Base-by-base conservation (phyloP, 2,113 vertebrate species). In the Oceanodroma tethys region DNA sequence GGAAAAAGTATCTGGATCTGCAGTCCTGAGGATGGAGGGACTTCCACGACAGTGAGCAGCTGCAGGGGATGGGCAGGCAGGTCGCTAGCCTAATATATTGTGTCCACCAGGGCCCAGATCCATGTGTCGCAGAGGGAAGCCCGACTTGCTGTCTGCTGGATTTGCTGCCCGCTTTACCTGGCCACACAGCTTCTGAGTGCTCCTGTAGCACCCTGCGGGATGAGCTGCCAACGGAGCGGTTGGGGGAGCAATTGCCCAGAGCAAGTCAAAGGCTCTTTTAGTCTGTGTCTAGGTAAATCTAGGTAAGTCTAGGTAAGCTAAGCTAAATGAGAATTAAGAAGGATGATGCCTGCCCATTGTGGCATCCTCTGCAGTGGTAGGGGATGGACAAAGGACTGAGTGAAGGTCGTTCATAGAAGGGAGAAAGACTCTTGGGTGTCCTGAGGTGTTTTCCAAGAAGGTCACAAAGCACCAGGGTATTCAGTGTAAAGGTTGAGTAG, bases 181-280 rank as follows among this genome's bases (percentile, higher is more conserved):
- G 30, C 16, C 43, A 2, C 0, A 0, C 16, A 47, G 50, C 73
- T 23, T 38, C 52, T 7, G 16, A 25, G 32, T 17, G 32, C 40
- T 55, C 23, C 53, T 47, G 23, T 9, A 26, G 27, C 26, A 36
- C 17, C 32, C 30, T 55, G 21, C 2, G 10, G 36, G 11, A 11
- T 32, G 25, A 90, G 29, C 36, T 78, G 58, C 52, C 63, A 23
- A 6, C 0, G 5, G 52, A 59, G 56, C 2, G 0, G 13, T 15
- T 1, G 0, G 3, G 7, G 13, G 18, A 81, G 29, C 9, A 29
- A 45, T 40, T 47, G 76, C 40, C 62, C 18, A 19, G 27, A n/a
- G 43, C 17, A 32, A 36, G 29, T 9, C n/a, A 70, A 59, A 43
- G 56, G n/a, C 27, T 71, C 42, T 60, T 88, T 40, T 43, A 75